Base-by-base conservation (phyloP, 1,140 invertebrate genomes). In the Lucilia sericata region DNA sequence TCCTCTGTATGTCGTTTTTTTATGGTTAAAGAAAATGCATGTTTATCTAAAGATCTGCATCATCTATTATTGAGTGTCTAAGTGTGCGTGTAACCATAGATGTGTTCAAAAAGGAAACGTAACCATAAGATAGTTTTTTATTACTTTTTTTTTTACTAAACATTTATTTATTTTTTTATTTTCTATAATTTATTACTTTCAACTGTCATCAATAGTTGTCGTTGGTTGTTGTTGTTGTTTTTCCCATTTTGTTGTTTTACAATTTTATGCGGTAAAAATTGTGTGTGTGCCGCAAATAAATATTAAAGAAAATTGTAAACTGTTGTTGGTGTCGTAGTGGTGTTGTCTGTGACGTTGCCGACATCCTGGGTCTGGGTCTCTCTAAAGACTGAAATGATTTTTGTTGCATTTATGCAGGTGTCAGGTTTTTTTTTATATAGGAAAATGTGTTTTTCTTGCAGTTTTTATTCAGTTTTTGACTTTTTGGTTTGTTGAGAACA, bases 171-270 rank as follows among this genome's bases (percentile, higher is more conserved):
- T 30, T 70, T 70, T 12, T 19, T 21, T 70, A 21, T 12, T 70
- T 70, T 70, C 19, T 25, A 70, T 70, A 70, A 70, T 70, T 70
- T 70, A 70, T 70, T 70, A 70, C 65, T 70, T 70, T 70, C 65
- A 70, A 70, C 65, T 70, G 65, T 70, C 65, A 70, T 70, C 65
- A 70, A 70, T 70, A 70, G 65, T 70, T 70, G 65, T 70, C 65
- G 65, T 70, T 70, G 65, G n/a, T 70, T 70, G 60, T 65, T 70
- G 4, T 70, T 70, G 0, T 70, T 25, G n/a, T 70, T 8, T 19
- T 25, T 70, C 25, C 3, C 25, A 14, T 60, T n/a, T 60, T 17
- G 14, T 42, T 42, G 42, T 42, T 60, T 60, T 60, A 60, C n/a
- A 42, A 21, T 25, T 70, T 70, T 25, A 70, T 70, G 65, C 65